Base-by-base conservation (phyloP, 2,888 invertebrate genomes). In the Ferdinandea cuprea region DNA sequence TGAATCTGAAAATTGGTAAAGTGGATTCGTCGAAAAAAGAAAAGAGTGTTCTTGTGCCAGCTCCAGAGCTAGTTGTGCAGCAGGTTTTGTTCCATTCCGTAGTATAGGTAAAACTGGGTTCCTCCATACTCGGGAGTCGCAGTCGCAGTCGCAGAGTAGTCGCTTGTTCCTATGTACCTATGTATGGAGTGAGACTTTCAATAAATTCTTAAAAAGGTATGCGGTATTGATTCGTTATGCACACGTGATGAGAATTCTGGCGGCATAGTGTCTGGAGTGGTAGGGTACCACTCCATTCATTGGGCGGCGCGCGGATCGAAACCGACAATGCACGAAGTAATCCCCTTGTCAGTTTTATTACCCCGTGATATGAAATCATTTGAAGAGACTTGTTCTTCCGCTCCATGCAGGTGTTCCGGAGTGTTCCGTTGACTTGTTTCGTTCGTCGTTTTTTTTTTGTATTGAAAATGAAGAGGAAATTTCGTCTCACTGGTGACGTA, bases 221-320 rank as follows among this genome's bases (percentile, higher is more conserved):
- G 81, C 77, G 77, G 81, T 77, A 83, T 83, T 83, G 81, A 83
- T 83, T 83, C 81, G 81, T 83, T 83, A 83, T 83, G 81, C 81
- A 83, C 81, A 83, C 81, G 81, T 83, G 81, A 83, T 83, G 81
- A 72, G 81, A 83, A 83, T 83, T 77, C 81, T 77, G 81, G 81
- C 77, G 81, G 81, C 81, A 72, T 37, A 52, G 63, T 83, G 81
- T 83, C 81, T 83, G 65, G 80, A 69, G 69, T 69, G 80, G 74
- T 30, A 74, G 61, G 56, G 44, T 44, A 44, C 40, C 44, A 28
- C 48, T 44, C 35, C 13, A 73, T 73, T 73, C 68, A 73, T 63
- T 74, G 56, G 56, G 50, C 61, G 28, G 30, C 69, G 56, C 48
- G 50, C 61, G 28, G 30, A 65, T 66, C 69, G 80, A 69, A 63